phyloP scores from a whole-genome alignment of 1,140 invertebrate genomes.

The Bombyx mori region DNA sequence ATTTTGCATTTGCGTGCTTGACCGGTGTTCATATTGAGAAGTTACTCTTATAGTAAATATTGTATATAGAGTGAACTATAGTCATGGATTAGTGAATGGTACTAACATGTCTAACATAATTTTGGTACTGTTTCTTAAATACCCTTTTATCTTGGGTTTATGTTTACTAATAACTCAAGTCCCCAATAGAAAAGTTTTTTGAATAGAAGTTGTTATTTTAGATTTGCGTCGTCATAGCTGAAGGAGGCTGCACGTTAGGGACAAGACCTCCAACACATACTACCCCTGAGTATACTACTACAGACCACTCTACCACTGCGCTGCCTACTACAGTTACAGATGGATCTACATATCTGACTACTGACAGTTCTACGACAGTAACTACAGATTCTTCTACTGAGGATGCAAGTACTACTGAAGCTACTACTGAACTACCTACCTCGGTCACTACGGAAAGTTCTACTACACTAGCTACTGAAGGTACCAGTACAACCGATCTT shows the following conservation, averaged over 20 bases:
- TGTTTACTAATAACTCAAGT: no score
- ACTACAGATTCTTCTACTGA: no score
- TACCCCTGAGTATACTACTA: background rate
- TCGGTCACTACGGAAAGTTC: background rate
- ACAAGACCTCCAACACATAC: no score
- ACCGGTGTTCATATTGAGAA: no score
- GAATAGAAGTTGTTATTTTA: background rate
- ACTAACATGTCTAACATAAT: no score
- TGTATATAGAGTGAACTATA: no score
- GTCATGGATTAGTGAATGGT: no score
- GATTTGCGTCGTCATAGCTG: conserved; percentile 8
- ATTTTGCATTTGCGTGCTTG: background rate
- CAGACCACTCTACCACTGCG: background rate
- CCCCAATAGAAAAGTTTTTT: no score
- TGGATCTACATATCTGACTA: background rate
- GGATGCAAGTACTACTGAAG: no score
- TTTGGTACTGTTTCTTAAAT: no score
- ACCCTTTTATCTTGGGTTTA: no score
- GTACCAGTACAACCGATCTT: background rate
- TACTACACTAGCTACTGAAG: background rate
- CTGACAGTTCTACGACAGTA: background rate
- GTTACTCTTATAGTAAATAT: no score
- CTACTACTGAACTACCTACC: background rate
- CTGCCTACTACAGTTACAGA: background rate
- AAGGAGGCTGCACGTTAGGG: conserved; percentile 10